A percentile compares a stretch with the other conserved stretches of the same genome.
Evolutionary conservation across 2,113 vertebrate genomes (phyloP).

Genomic region (Gymnobelideus leadbeateri): DNA sequence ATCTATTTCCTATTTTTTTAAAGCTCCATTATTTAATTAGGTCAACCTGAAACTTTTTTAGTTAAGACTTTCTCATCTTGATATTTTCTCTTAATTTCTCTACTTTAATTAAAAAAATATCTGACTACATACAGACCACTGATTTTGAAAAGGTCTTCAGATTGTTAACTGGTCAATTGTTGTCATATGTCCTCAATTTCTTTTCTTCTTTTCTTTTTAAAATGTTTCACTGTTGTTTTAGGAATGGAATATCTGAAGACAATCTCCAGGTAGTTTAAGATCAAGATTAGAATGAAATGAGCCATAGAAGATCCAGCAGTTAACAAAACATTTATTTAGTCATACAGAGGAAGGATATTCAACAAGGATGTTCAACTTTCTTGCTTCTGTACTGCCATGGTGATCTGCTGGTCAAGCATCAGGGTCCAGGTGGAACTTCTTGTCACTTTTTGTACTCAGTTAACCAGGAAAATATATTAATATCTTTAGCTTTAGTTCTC

Average conservation of each 20-base stretch:
- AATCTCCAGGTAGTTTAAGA: not conserved
- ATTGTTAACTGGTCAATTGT: not conserved
- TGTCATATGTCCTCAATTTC: not conserved
- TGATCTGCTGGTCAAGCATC: not conserved
- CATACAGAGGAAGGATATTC: not conserved
- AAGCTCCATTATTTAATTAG: not conserved
- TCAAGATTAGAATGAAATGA: not conserved
- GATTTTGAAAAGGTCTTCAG: not conserved
- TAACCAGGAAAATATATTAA: not conserved
- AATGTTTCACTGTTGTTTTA: constrained; percentile 87
- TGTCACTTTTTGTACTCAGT: not conserved
- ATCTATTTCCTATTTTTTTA: not conserved
- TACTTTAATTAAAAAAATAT: not conserved
- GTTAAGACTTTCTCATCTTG: not conserved
- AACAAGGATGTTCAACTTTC: not conserved
- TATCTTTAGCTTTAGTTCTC: not conserved
- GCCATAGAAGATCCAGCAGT: not conserved
- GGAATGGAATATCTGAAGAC: constrained; percentile 91
- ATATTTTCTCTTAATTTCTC: not conserved
- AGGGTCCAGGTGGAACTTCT: not conserved
- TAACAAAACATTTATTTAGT: not conserved
- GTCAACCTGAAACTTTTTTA: not conserved
- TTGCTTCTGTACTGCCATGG: not conserved
- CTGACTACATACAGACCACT: not conserved
- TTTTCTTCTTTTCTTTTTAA: not conserved